Evolutionary conservation across 2,797 vertebrate species (phyloP).

Genomic region (Sebastes dallii): DNA sequence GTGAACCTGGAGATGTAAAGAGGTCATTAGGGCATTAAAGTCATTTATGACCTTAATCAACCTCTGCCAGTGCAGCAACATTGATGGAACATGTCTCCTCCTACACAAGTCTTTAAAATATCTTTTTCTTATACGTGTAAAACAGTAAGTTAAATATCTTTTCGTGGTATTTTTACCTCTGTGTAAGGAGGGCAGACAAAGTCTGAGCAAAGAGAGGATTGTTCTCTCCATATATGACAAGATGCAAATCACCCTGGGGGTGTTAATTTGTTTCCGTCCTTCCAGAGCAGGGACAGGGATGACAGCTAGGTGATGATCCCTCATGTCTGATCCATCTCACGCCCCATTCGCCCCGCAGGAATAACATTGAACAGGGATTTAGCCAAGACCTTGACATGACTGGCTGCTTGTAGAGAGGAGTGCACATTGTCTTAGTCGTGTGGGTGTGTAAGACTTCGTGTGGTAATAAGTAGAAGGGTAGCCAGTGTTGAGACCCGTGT

Average conservation of each 20-base stretch:
- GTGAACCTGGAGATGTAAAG: neutral
- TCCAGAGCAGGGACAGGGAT: conserved; percentile 37
- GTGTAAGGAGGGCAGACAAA: neutral
- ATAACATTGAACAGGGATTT: conserved; percentile 74
- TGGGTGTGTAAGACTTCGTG: neutral
- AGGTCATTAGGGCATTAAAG: neutral
- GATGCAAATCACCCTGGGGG: conserved; percentile 59
- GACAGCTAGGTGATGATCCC: conserved; percentile 72
- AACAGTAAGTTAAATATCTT: neutral
- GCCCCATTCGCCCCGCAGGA: conserved; percentile 58
- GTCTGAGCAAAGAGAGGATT: conserved; percentile 25
- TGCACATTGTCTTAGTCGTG: conserved; percentile 36
- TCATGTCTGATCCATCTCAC: conserved; percentile 69
- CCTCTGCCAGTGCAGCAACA: neutral
- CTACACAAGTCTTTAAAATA: neutral
- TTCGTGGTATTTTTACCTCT: neutral
- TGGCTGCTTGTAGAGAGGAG: conserved; percentile 41
- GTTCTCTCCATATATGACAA: conserved; percentile 39
- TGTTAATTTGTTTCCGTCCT: conserved; percentile 63
- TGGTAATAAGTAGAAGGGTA: neutral
- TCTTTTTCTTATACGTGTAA: neutral
- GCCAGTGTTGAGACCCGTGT: neutral
- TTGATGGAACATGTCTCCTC: neutral
- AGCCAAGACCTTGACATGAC: conserved; percentile 72
- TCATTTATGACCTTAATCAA: conserved; percentile 11